phyloP scores from a whole-genome alignment of 37 sponge, comb jelly and placozoan species.

The Amphimedon queenslandica region DNA sequence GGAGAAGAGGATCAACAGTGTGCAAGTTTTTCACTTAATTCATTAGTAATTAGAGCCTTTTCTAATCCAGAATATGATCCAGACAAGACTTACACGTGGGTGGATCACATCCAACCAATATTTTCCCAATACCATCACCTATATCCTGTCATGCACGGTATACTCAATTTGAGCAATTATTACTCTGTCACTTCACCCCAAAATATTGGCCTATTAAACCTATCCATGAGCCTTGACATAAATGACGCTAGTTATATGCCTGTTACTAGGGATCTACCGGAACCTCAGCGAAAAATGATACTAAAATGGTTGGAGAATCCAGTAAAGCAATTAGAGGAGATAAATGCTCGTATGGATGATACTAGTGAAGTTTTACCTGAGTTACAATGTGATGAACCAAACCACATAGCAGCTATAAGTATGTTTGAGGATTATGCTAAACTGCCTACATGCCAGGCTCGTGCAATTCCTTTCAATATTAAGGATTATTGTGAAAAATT shows the following conservation, averaged over 20 bases:
- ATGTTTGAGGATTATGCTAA: background rate
- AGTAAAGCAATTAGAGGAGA: background rate
- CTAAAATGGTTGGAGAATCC: slow-evolving; percentile 25
- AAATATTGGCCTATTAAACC: slow-evolving; percentile 20
- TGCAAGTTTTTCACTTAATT: background rate
- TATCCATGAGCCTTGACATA: slow-evolving; percentile 4
- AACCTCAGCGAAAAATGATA: slow-evolving; percentile 26
- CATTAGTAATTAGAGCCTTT: background rate
- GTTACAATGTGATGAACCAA: background rate
- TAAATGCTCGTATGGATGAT: background rate
- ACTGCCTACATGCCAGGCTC: background rate
- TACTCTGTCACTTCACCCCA: slow-evolving; percentile 12
- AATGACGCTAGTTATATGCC: slow-evolving; percentile 70
- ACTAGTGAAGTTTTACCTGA: background rate
- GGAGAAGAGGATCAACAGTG: background rate
- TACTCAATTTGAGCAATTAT: slow-evolving; percentile 44
- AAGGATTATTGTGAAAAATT: background rate
- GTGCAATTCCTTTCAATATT: background rate
- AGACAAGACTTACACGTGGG: slow-evolving; percentile 9
- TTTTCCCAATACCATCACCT: slow-evolving; percentile 36
- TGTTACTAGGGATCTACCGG: slow-evolving; percentile 49
- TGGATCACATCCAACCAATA: slow-evolving; percentile 33
- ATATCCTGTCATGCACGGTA: slow-evolving; percentile 35
- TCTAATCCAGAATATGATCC: background rate
- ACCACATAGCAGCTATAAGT: background rate